These are phyloP conservation scores for Festucalex cinctus DNA, from an alignment of 2,113 vertebrate species.

Conservation along the genomic window DNA sequence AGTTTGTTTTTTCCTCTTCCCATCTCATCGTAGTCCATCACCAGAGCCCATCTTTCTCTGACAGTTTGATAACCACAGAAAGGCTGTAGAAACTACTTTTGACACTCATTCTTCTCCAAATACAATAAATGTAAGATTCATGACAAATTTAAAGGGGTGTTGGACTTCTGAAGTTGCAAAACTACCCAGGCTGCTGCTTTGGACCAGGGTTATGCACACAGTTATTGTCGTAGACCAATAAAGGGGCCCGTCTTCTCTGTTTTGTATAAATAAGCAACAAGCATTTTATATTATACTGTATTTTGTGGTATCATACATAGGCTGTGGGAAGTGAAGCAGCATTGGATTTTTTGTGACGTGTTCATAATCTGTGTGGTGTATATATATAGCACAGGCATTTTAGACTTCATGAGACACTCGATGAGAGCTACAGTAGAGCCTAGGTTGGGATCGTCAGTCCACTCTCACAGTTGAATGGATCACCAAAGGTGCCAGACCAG, in stretches of 20 bases:
- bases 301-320: slow-evolving; percentile 29
- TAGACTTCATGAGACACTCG: slow-evolving; percentile 26
- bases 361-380: slow-evolving; percentile 19
- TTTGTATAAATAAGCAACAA: slow-evolving; percentile 47
- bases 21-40: slow-evolving; percentile 34
- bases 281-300: slow-evolving; percentile 46
- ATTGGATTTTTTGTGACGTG: slow-evolving; percentile 24
- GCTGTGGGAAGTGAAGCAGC: slow-evolving; percentile 14
- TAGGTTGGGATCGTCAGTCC: slow-evolving; percentile 14
- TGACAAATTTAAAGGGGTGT: slow-evolving; percentile 13
- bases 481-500: slow-evolving; percentile 47
- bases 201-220: background rate
- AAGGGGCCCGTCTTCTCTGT: slow-evolving; percentile 23
- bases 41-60: slow-evolving; percentile 11
- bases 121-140: slow-evolving; percentile 16
- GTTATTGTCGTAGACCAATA: slow-evolving; percentile 7
- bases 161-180: slow-evolving; percentile 23
- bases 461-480: slow-evolving; percentile 19
- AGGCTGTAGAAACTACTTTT: slow-evolving; percentile 22
- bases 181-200: slow-evolving; percentile 1
- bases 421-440: slow-evolving; percentile 18
- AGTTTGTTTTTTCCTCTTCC: slow-evolving; percentile 28
- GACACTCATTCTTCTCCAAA: slow-evolving; percentile 35
- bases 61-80: slow-evolving; percentile 35
- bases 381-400: slow-evolving; percentile 13